Evolutionary conservation across 2,113 vertebrate species (phyloP).

Genomic region (Catagonus wagneri): DNA sequence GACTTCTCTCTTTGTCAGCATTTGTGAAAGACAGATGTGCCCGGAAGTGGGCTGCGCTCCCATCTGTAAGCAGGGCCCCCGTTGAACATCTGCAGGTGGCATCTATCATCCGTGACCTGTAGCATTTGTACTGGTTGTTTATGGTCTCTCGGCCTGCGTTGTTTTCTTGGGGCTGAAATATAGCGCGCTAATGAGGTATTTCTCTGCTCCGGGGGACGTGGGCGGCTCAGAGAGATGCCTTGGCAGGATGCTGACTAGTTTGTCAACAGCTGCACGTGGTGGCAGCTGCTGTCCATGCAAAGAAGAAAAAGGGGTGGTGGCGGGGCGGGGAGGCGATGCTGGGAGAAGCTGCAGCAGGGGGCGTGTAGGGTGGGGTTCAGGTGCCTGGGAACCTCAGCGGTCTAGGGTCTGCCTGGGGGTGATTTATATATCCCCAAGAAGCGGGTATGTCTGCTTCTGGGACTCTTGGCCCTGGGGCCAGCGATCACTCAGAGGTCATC

Average conservation of each 20-base stretch:
- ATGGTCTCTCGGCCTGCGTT: slow-evolving; percentile 85
- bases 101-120: slow-evolving; percentile 88
- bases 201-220: slow-evolving; percentile 80
- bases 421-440: not conserved
- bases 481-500: not conserved
- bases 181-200: slow-evolving; percentile 87
- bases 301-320: slow-evolving; percentile 52
- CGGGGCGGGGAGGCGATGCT: not conserved
- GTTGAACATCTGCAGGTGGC: slow-evolving; percentile 58
- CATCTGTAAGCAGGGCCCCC: slow-evolving; percentile 60
- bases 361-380: accelerated
- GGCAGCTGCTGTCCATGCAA: slow-evolving; percentile 78
- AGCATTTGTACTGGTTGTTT: slow-evolving; percentile 86
- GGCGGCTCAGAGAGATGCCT: slow-evolving; percentile 81
- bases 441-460: not conserved
- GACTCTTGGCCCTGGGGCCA: too few species aligned
- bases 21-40: slow-evolving; percentile 74
- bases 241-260: slow-evolving; percentile 82
- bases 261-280: slow-evolving; percentile 81
- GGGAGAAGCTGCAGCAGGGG: not conserved
- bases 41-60: not conserved
- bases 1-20: slow-evolving; percentile 65
- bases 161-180: slow-evolving; percentile 87
- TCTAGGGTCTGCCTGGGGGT: not conserved
- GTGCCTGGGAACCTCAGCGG: not conserved